phyloP scores from a whole-genome alignment of 2,888 invertebrate species.

The Macaria notata region DNA sequence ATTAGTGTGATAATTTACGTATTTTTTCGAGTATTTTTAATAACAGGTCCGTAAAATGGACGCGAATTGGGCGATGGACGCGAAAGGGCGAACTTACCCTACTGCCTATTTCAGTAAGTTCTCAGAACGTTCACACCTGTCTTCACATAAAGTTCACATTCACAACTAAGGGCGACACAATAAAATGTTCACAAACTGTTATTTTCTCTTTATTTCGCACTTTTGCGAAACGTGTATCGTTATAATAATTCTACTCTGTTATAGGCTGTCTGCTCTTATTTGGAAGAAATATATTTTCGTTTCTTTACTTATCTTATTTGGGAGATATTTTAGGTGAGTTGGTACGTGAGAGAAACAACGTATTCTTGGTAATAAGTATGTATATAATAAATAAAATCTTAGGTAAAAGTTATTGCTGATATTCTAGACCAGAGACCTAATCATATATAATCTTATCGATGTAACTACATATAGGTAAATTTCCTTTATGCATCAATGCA shows the following conservation, averaged over 20 bases:
- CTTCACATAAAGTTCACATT: constrained; percentile 48
- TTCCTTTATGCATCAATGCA: no score
- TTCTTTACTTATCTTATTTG: constrained; percentile 7
- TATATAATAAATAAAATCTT: no score
- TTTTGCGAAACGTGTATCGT: constrained; percentile 16
- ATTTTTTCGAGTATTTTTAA: no score
- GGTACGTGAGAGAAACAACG: constrained; percentile 3
- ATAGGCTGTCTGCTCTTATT: constrained; percentile 18
- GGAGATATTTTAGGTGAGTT: constrained; percentile 1
- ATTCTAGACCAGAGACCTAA: no score
- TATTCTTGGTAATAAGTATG: background rate
- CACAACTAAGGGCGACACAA: constrained; percentile 42
- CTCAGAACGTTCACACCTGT: constrained; percentile 47
- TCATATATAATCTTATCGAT: no score
- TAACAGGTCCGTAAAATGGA: no score
- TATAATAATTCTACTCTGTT: constrained; percentile 18
- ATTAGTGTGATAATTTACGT: no score
- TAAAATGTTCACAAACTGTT: constrained; percentile 39
- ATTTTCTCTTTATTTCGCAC: constrained; percentile 22
- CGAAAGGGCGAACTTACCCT: no score
- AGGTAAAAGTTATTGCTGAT: no score
- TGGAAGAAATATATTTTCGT: constrained; percentile 8
- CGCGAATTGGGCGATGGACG: no score
- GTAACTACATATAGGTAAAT: no score
- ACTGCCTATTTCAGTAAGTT: no score